Base-by-base conservation (phyloP, 1,140 invertebrate species). In the Scaptodrosophila lebanonensis region DNA sequence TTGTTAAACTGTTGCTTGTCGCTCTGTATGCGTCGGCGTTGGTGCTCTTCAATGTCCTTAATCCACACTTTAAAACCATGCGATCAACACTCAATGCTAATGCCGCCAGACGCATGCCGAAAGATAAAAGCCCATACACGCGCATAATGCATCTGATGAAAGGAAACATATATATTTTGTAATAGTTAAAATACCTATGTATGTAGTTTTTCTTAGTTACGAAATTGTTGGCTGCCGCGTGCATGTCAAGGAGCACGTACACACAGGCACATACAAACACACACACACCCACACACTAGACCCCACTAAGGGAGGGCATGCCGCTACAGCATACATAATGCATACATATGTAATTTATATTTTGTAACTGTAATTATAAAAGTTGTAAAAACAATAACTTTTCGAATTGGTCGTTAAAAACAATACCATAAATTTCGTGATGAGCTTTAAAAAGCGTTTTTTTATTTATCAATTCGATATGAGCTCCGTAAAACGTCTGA, bases 1-100 rank as follows among this genome's bases (percentile, higher is more conserved):
- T 66, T 72, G 71, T 72, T 66, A 49, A 67, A 57, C 63, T 72
- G 51, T 50, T 50, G 20, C 16, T 17, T 38, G 7, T 20, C 20
- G 25, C 43, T 30, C n/a, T n/a, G n/a, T n/a, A n/a, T n/a, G n/a
- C n/a, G n/a, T n/a, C n/a, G n/a, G n/a, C n/a, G 22, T 4, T 25
- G 22, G 22, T 3, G 8, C 22, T 25, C 8, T 25, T 25, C 8
- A 25, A 4, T 25, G 3, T 25, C 8, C 8, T 25, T 4, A 25
- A 25, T 4, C 3, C 22, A 25, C 8, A 25, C 8, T 25, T 25
- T 25, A 4, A 3, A 8, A 25, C 22, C 22, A 3, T 4, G 22
- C 22, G 3, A 25, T 25, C 22, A 8, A 25, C 22, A 48, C 30
- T 9, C 7, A 38, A 12, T n/a, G n/a, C 18, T 17, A 16, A 11